These are phyloP conservation scores for Hemicrepidius hirtus DNA, from an alignment of 2,888 invertebrate species.

Conservation along the genomic window DNA sequence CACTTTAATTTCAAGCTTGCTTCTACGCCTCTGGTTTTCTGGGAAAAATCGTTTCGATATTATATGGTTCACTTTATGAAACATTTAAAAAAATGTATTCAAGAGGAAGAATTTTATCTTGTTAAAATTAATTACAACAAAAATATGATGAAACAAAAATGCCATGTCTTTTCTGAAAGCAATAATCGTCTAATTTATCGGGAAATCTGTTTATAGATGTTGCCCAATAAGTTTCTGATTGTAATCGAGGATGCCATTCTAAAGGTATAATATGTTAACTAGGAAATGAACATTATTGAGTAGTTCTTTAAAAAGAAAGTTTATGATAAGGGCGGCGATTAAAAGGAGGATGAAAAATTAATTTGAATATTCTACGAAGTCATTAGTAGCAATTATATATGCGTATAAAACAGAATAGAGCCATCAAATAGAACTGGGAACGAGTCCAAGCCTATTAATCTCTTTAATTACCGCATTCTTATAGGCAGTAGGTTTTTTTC, in stretches of 20 bases:
- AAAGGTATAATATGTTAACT: background rate
- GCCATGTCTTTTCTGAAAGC: slow-evolving; percentile 5
- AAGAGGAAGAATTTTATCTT: slow-evolving; percentile 12
- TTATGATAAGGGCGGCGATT: slow-evolving; percentile 8
- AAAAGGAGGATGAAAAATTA: slow-evolving; percentile 27
- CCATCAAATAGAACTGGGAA: slow-evolving; percentile 45
- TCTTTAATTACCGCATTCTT: slow-evolving; percentile 44
- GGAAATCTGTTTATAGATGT: slow-evolving; percentile 5
- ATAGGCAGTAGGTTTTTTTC: slow-evolving; percentile 22
- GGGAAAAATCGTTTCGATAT: too few species aligned
- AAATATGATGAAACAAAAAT: slow-evolving; percentile 10
- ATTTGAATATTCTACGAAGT: slow-evolving; percentile 27
- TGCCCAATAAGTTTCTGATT: slow-evolving; percentile 12
- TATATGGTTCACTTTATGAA: too few species aligned
- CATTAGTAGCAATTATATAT: slow-evolving; percentile 32
- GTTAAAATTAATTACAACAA: slow-evolving; percentile 18
- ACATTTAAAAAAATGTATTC: background rate
- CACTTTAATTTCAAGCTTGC: too few species aligned
- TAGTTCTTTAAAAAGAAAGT: slow-evolving; percentile 15
- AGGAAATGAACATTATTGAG: background rate
- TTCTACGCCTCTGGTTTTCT: too few species aligned
- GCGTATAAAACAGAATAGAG: slow-evolving; percentile 41
- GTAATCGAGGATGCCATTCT: slow-evolving; percentile 8
- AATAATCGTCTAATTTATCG: slow-evolving; percentile 2
- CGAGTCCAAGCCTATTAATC: slow-evolving; percentile 52